Base-by-base conservation (phyloP, 1,140 invertebrate genomes). In the Aphelenchoides besseyi region DNA sequence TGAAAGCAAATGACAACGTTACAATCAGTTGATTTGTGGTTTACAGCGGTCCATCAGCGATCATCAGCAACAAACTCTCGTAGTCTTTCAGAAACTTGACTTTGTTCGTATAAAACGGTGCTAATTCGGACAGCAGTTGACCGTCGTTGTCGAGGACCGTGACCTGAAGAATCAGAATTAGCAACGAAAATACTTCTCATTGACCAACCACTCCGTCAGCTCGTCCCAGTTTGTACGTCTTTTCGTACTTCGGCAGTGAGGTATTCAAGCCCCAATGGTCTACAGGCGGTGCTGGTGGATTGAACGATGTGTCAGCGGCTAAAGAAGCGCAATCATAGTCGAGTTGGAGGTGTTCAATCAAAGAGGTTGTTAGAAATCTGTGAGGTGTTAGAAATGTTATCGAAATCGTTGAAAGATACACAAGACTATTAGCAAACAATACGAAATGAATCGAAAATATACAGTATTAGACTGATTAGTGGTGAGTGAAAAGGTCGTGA, bases 1-100 rank as follows among this genome's bases (percentile, higher is more conserved):
- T 94, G 52, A 54, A 71, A 54, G 28, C 3, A 28, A n/a, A 23
- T 16, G 5, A 8, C 18, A 59, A 8, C 23, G n/a, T n/a, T n/a
- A n/a, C n/a, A 8, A 33, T 8, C 5, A 33, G 55, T 59, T 59
- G 55, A 28, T 59, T 59, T 5, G 5, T 29, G 52, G 72, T 69
- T 72, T 62, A 83, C 79, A 82, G 52, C 28, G 80, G 80, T 33
- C 80, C 80, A 69, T 82, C 81, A 2, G 80, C 72, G 62, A 83
- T 82, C 80, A 82, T 83, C 8, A 33, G 37, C 16, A 79, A 74
- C 30, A 82, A 61, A 41, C 70, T 69, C 18, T 82, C 70, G 26
- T 82, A 80, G 70, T 82, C 80, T 48, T 77, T 75, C 18, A 83
- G 35, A 57, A 81, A 83, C 68, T 85, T 70, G 26, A 81, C 74